A percentile compares a stretch with the other conserved stretches of the same genome.
phyloP scores from a whole-genome alignment of 2,797 vertebrate genomes.

The Labeo calbasu region DNA sequence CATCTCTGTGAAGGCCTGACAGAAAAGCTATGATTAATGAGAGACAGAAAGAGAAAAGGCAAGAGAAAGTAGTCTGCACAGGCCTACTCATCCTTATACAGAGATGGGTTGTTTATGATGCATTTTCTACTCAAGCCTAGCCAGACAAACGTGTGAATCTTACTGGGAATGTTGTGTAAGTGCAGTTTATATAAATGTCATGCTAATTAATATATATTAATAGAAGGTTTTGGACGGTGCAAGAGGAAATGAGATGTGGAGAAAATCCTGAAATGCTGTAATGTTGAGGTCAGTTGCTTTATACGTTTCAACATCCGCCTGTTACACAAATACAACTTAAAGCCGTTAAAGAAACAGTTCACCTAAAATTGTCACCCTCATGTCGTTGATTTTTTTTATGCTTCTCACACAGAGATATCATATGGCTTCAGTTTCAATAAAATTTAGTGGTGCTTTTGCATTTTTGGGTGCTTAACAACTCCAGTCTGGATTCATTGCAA shows the following conservation, averaged over 20 bases:
- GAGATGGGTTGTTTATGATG: slow-evolving; percentile 11
- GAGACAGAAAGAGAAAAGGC: slow-evolving; percentile 11
- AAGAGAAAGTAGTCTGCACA: not conserved
- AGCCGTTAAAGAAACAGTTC: slow-evolving; percentile 3
- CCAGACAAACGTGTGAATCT: slow-evolving; percentile 40
- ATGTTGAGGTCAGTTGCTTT: slow-evolving; percentile 8
- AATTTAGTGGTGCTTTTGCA: not conserved
- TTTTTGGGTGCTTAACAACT: not conserved
- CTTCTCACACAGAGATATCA: not conserved
- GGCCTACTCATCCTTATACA: not conserved
- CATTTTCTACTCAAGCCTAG: slow-evolving; percentile 29
- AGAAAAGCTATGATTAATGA: slow-evolving; percentile 61
- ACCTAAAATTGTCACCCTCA: not conserved
- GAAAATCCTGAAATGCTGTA: slow-evolving; percentile 1
- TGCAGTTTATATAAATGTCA: slow-evolving; percentile 41
- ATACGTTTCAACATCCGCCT: not conserved
- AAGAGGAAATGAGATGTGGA: slow-evolving; percentile 21
- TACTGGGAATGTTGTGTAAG: slow-evolving; percentile 43
- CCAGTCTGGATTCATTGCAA: too few species aligned
- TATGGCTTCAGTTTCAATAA: not conserved
- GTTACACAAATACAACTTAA: slow-evolving; percentile 2
- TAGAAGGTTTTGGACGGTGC: not conserved
- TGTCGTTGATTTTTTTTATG: not conserved
- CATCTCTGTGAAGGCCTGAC: slow-evolving; percentile 38
- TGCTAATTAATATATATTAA: slow-evolving; percentile 30